Evolutionary conservation across 2,888 invertebrate genomes (phyloP), one percentile per base, ranked within the genome.

Genomic region (Agriopis aurantiaria): DNA sequence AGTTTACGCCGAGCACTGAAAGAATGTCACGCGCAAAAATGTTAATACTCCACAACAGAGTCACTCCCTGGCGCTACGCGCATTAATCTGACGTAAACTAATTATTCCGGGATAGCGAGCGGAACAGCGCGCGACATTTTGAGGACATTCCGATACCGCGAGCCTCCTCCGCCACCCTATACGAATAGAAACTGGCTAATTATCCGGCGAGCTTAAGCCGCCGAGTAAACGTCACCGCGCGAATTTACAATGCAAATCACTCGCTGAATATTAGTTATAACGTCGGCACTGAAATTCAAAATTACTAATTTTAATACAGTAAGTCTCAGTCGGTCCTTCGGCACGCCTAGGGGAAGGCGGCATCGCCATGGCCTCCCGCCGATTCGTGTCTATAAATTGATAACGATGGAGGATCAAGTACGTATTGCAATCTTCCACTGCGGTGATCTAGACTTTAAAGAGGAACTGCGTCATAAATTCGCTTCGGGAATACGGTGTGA

Each of bases 201-300:
- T 94, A 94, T 90, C 88, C 88, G 85, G 73, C 90, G 88, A 92
- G 93, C 94, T 93, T 94, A 90, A 89, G 85, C 87, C 82, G 85
- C 85, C 85, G 85, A 82, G 86, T 87, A 84, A 90, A 91, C 90
- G 92, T 91, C 91, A 92, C 88, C 85, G 82, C 88, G 88, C 88
- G 79, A 92, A 94, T 93, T 93, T 94, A 93, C 94, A 94, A 91
- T 94, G 93, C 94, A 93, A 94, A 94, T 94, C 86, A 90, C 85
- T 84, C 83, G 90, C 88, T 91, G 91, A 92, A 92, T 93, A 93
- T 93, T 93, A 93, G 91, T 91, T 91, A 91, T 85, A 91, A 87
- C 91, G 92, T 91, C 91, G 89, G 86, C 86, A 85, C 85, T 88
- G 90, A 91, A 92, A 90, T 91, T 93, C 91, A 92, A 93, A 93